phyloP scores from a whole-genome alignment of 2,113 vertebrate species.

The Emydura subglobosa region DNA sequence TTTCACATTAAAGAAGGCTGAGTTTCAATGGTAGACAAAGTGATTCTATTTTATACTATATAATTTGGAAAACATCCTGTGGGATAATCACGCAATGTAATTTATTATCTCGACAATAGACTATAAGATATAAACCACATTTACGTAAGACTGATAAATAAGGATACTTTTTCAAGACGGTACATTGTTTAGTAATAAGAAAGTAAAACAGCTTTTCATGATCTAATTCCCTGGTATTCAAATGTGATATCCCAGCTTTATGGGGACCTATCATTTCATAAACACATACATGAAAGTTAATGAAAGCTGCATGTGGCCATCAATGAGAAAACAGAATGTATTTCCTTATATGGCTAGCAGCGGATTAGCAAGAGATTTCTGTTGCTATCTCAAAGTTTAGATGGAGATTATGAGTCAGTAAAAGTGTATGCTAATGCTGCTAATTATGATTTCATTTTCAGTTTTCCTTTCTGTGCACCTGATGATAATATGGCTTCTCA shows the following conservation, averaged over 20 bases:
- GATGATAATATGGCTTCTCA: neutral
- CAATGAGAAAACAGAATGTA: neutral
- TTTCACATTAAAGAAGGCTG: conserved; percentile 37
- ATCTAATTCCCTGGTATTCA: neutral
- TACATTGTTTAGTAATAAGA: neutral
- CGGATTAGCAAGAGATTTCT: neutral
- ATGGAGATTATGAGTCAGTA: neutral
- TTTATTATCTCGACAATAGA: conserved; percentile 53
- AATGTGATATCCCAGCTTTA: neutral
- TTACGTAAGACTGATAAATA: conserved; percentile 51
- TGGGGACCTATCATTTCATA: neutral
- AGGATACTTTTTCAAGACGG: conserved; percentile 40
- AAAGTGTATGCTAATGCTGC: conserved; percentile 50
- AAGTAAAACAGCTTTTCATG: conserved; percentile 26
- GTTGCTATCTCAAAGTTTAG: neutral
- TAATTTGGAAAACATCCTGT: conserved; percentile 68
- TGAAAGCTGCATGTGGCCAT: accelerated
- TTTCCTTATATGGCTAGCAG: neutral
- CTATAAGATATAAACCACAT: conserved; percentile 22
- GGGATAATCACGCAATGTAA: conserved; percentile 61
- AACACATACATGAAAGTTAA: neutral
- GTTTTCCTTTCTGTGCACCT: conserved; percentile 20
- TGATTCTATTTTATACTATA: conserved; percentile 35
- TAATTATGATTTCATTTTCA: conserved; percentile 49
- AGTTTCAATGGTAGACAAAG: conserved; percentile 54